phyloP scores from a whole-genome alignment of 2,113 vertebrate species.

The Melierax canorus region DNA sequence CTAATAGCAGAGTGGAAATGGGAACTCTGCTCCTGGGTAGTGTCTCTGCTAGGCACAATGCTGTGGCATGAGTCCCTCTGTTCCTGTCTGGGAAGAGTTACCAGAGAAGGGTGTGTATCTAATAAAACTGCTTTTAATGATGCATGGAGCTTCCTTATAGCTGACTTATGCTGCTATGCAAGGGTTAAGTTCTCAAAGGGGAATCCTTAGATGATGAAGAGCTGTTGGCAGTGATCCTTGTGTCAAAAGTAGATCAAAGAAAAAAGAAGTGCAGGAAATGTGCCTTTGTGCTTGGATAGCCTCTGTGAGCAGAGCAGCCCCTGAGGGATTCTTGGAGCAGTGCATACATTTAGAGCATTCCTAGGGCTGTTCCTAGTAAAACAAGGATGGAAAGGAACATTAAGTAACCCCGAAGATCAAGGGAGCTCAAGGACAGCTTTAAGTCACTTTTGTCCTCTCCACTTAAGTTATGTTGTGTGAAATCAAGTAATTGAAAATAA shows the following conservation, averaged over 20 bases:
- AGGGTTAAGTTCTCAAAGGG: background rate
- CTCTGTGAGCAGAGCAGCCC: background rate
- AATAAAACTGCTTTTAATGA: background rate
- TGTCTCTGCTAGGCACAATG: background rate
- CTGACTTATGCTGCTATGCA: background rate
- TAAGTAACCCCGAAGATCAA: background rate
- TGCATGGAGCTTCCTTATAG: background rate
- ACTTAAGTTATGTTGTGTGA: background rate
- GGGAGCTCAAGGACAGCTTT: background rate
- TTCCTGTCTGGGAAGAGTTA: background rate
- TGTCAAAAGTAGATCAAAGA: constrained; percentile 29
- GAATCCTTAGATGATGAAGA: background rate
- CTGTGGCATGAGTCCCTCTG: background rate
- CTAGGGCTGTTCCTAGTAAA: background rate
- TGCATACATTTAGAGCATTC: background rate
- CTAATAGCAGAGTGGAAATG: background rate
- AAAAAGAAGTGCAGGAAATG: background rate
- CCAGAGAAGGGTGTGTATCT: background rate
- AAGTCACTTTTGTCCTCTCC: background rate
- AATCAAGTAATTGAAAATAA: background rate
- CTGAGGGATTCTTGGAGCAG: background rate
- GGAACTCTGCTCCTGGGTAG: background rate
- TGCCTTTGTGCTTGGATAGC: background rate
- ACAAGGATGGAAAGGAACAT: background rate
- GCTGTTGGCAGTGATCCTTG: background rate